phyloP scores from a whole-genome alignment of 1,140 invertebrate genomes.

The Bombus difficillimus region DNA sequence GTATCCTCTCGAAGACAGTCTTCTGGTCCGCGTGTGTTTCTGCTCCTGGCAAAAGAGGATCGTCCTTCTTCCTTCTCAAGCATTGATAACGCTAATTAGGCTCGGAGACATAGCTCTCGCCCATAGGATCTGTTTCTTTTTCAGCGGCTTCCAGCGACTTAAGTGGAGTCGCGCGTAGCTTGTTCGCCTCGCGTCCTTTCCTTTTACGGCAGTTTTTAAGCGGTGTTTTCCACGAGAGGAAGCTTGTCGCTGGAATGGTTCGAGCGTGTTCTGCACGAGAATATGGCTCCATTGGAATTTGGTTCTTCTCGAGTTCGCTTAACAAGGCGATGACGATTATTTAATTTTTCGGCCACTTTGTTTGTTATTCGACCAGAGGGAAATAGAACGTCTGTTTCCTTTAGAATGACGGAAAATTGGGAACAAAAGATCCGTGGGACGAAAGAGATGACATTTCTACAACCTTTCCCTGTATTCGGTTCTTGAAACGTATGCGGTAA shows the following conservation, averaged over 20 bases:
- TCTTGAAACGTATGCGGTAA: background rate
- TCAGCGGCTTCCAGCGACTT: slow-evolving; percentile 15
- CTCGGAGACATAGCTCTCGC: slow-evolving; percentile 16
- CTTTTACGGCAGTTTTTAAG: slow-evolving; percentile 24
- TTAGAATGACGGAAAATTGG: background rate
- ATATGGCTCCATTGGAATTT: slow-evolving; percentile 12
- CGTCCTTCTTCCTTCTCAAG: slow-evolving; percentile 8
- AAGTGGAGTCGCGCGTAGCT: slow-evolving; percentile 38
- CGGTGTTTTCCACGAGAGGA: slow-evolving; percentile 13
- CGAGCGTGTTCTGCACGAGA: slow-evolving; percentile 17
- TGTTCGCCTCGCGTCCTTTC: slow-evolving; percentile 1
- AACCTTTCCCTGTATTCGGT: background rate
- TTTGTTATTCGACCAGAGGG: background rate
- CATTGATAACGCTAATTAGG: slow-evolving; percentile 65
- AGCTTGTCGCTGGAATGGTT: background rate
- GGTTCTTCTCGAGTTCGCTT: too few relatives aligned
- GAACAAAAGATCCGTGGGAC: too few relatives aligned
- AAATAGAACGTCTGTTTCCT: background rate
- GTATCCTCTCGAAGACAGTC: background rate
- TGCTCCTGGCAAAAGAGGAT: slow-evolving; percentile 1
- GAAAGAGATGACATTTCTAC: background rate
- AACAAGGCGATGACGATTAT: background rate
- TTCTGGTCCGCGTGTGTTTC: background rate
- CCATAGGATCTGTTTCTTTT: slow-evolving; percentile 29
- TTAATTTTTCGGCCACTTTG: background rate